phyloP scores from a whole-genome alignment of 2,888 invertebrate genomes.

The Chirona hameri region DNA sequence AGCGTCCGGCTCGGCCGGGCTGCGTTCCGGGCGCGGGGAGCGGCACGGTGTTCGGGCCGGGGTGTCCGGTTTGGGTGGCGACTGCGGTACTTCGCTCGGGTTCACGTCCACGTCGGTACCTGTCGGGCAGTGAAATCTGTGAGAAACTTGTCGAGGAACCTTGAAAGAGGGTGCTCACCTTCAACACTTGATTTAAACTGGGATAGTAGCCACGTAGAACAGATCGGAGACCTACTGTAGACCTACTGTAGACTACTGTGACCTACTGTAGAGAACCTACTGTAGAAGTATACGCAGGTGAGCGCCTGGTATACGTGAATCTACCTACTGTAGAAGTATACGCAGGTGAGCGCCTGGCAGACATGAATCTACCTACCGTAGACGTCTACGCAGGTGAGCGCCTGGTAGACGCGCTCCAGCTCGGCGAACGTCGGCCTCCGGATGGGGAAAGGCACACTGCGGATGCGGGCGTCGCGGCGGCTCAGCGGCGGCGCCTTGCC shows the following conservation, averaged over 20 bases:
- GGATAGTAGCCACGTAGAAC: no score
- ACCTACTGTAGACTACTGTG: no score
- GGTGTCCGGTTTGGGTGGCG: background rate
- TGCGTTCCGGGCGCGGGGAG: background rate
- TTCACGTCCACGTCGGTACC: background rate
- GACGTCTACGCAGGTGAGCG: constrained; percentile 62
- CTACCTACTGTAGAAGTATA: constrained; percentile 50
- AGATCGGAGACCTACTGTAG: no score
- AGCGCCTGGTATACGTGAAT: constrained; percentile 64
- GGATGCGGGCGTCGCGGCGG: constrained; percentile 59
- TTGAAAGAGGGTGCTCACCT: no score
- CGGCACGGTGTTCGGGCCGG: constrained; percentile 1
- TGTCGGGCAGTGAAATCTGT: background rate
- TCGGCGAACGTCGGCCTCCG: constrained; percentile 75
- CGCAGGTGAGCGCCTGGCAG: constrained; percentile 62
- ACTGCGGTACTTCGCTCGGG: background rate
- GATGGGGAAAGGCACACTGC: constrained; percentile 76
- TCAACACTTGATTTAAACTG: no score
- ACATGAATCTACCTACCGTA: constrained; percentile 54
- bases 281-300: constrained; percentile 62
- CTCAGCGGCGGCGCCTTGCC: constrained; percentile 67
- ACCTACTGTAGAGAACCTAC: constrained; percentile 46
- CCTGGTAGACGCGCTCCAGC: constrained; percentile 67
- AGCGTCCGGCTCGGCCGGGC: no score
- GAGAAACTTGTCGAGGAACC: no score